Evolutionary conservation across 2,888 invertebrate species (phyloP), one percentile per base, ranked within the genome.

Genomic region (Chesias legatella): DNA sequence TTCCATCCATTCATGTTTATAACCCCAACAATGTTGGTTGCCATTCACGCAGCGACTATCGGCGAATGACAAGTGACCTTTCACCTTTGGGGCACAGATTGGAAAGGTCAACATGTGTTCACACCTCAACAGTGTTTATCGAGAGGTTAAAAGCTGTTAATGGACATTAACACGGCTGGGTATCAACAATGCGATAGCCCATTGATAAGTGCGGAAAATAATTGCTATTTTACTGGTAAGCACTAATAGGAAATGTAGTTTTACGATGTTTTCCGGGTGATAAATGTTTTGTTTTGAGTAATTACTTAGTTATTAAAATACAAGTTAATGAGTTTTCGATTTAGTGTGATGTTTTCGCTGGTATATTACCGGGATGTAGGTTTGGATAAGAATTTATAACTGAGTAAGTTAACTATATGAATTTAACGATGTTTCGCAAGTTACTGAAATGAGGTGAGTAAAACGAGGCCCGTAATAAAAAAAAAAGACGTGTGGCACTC

Each of bases 51-150:
- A 39, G 34, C 13, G 27, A 43, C 24, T 26, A 33, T 34, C 24
- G 27, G 24, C 37, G 24, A 41, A 36, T 44, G 37, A 34, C 27
- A 35, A 7, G 9, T 33, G 45, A 51, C 43, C 50, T 50, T 28
- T 42, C 28, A 10, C 10, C 10, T 7, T 7, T 10, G 10, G 25
- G 17, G 13, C 32, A 7, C 10, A 34, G 34, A 33, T 29, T 34
- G 33, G 26, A 39, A 46, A 33, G 33, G 36, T 20, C 7, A 28
- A 31, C 51, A 51, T 44, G 45, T 53, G 53, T 51, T 51, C 42
- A 50, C 54, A 50, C 54, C 46, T 48, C 34, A 34, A 21, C 32
- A 21, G 30, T 22, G 20, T 23, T 48, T 52, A 52, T 52, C 52
- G 11, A 5, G 7, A 41, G 55, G 50, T 41, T 33, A 52, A 36